Evolutionary conservation across 2,797 vertebrate species (phyloP).

Genomic region (Gymnopithys bicolor): DNA sequence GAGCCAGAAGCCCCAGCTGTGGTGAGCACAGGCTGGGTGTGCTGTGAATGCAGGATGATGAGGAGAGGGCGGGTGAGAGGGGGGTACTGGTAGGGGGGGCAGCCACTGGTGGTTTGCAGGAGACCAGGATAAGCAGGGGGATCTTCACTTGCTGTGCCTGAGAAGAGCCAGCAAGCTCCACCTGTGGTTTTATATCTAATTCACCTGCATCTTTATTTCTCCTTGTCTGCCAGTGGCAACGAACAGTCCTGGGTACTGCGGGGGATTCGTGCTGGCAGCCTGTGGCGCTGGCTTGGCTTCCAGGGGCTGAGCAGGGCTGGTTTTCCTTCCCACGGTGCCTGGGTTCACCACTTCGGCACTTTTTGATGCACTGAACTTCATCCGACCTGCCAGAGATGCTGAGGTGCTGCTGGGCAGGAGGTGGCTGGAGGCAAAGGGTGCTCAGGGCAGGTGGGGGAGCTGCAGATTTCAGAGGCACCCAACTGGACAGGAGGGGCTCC

Average conservation of each 20-base stretch:
- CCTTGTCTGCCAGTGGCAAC: fast-evolving
- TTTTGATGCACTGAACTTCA: fast-evolving
- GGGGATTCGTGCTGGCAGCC: fast-evolving
- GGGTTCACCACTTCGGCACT: fast-evolving
- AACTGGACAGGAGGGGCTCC: neutral
- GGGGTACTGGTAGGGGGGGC: neutral
- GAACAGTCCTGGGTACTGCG: fast-evolving
- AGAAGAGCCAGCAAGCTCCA: neutral
- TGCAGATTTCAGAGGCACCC: fast-evolving
- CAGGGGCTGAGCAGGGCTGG: neutral
- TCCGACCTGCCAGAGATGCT: fast-evolving
- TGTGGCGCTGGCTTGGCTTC: fast-evolving
- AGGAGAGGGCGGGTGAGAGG: fast-evolving
- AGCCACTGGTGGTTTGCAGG: fast-evolving
- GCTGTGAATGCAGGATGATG: neutral
- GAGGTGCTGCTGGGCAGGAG: neutral
- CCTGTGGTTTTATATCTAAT: neutral
- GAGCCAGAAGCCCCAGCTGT: neutral
- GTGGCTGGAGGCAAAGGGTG: neutral
- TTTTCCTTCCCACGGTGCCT: fast-evolving
- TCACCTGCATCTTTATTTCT: neutral
- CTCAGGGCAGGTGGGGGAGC: neutral
- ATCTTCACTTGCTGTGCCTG: neutral
- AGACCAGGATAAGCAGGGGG: fast-evolving
- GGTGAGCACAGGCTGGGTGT: neutral